A percentile compares a stretch with the other conserved stretches of the same genome.
These are phyloP conservation scores for Microtus oregoni DNA, from an alignment of 2,113 vertebrate species.

Conservation along the genomic window DNA sequence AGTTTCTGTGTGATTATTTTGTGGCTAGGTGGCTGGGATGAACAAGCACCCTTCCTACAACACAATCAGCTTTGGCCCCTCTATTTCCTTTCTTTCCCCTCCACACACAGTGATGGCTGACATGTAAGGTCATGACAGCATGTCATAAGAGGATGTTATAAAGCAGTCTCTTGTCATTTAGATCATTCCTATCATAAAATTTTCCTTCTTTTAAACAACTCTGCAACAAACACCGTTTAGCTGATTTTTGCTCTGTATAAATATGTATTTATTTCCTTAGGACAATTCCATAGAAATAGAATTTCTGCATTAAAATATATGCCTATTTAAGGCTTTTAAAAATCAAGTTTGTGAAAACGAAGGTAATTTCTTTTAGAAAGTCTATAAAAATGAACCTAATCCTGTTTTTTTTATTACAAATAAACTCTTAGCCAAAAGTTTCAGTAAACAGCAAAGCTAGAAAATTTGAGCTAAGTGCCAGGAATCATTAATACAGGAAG, in stretches of 20 bases:
- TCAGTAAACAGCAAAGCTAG: constrained; percentile 20
- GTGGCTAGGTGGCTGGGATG: too few relatives aligned
- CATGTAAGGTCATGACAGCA: not conserved
- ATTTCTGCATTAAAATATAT: not conserved
- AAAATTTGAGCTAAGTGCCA: constrained; percentile 8
- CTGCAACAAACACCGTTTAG: not conserved
- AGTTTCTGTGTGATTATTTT: too few relatives aligned
- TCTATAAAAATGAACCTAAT: not conserved
- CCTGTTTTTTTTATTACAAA: constrained; percentile 21
- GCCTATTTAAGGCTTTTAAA: not conserved
- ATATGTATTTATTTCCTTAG: constrained; percentile 36
- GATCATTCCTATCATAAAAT: not conserved
- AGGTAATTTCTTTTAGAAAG: not conserved
- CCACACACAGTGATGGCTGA: not conserved
- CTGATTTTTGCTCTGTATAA: not conserved
- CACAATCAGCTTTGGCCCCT: not conserved
- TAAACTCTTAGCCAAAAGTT: constrained; percentile 10
- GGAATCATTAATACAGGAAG: not conserved
- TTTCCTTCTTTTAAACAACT: constrained; percentile 19
- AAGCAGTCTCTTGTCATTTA: not conserved
- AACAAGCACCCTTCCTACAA: too few relatives aligned
- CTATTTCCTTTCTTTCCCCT: too few relatives aligned
- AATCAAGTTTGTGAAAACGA: not conserved
- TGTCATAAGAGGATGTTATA: not conserved
- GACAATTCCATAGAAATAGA: not conserved